phyloP scores from a whole-genome alignment of 1,140 invertebrate species.

The Chionoecetes opilio region DNA sequence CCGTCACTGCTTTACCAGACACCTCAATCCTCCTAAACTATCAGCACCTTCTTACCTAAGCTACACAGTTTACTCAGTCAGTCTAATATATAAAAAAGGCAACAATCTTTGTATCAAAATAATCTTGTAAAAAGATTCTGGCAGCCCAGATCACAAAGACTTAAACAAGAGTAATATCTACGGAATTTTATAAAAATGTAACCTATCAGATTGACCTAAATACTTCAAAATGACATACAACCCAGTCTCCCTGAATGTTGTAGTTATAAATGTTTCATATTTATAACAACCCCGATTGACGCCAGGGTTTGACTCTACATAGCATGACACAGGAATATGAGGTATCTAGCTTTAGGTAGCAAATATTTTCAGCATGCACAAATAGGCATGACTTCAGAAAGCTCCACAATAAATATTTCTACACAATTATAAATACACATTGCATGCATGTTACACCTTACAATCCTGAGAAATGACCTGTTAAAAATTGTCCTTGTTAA shows the following conservation, averaged over 20 bases:
- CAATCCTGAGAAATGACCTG: slow-evolving; percentile 12
- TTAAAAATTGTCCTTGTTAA: not conserved
- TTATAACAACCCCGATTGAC: not conserved
- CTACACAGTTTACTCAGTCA: not conserved
- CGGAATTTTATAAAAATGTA: not conserved
- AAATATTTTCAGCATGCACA: not conserved
- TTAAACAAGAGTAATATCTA: not conserved
- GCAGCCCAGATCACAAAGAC: not conserved
- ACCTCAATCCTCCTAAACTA: no score
- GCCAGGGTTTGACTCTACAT: not conserved
- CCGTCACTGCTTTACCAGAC: no score
- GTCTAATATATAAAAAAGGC: not conserved
- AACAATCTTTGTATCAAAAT: slow-evolving; percentile 49
- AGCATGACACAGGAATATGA: not conserved
- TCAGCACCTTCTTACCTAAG: slow-evolving; percentile 12
- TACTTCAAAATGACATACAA: not conserved
- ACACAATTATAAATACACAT: not conserved
- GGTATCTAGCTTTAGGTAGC: not conserved
- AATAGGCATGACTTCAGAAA: not conserved
- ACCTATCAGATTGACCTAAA: not conserved
- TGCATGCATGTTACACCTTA: not conserved
- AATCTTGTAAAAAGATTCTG: slow-evolving; percentile 35
- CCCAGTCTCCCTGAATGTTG: not conserved
- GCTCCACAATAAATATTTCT: not conserved
- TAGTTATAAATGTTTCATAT: not conserved